These are phyloP conservation scores for Agriopis leucophaearia DNA, from an alignment of 2,888 invertebrate species.

Conservation along the genomic window DNA sequence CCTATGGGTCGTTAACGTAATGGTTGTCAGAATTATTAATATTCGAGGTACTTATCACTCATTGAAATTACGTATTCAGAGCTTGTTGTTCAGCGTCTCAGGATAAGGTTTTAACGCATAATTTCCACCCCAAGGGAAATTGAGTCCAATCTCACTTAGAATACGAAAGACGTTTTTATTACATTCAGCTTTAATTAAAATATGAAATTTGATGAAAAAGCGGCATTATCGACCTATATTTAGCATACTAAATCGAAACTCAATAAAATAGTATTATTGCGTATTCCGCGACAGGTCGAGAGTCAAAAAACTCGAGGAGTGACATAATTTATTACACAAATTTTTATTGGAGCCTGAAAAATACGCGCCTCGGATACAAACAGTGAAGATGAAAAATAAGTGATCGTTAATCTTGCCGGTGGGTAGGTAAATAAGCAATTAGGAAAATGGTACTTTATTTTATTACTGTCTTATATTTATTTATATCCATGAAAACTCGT, in stretches of 20 bases:
- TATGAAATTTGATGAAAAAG: conserved; percentile 41
- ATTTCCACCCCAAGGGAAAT: conserved; percentile 58
- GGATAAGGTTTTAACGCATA: conserved; percentile 58
- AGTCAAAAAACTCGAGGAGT: conserved; percentile 38
- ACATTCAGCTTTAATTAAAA: conserved; percentile 46
- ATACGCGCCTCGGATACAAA: conserved; percentile 45
- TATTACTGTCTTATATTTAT: conserved; percentile 18
- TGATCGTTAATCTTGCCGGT: conserved; percentile 29
- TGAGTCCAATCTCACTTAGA: conserved; percentile 44
- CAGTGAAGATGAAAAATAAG: conserved; percentile 37
- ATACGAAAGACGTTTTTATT: conserved; percentile 48
- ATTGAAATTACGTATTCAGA: conserved; percentile 68
- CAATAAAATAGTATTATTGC: conserved; percentile 36
- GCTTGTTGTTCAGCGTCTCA: conserved; percentile 53
- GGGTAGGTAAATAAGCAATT: conserved; percentile 35
- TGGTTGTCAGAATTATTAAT: conserved; percentile 37
- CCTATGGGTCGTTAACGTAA: conserved; percentile 26
- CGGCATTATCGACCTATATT: conserved; percentile 18
- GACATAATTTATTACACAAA: conserved; percentile 59
- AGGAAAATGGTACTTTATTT: conserved; percentile 31
- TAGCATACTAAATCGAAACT: conserved; percentile 46
- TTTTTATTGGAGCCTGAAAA: conserved; percentile 50
- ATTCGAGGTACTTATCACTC: conserved; percentile 31
- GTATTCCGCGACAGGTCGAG: conserved; percentile 40
- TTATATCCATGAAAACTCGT: conserved; percentile 4